Evolutionary conservation across 2,888 invertebrate genomes (phyloP), one percentile per base, ranked within the genome.

Genomic region (Cryptus armator): DNA sequence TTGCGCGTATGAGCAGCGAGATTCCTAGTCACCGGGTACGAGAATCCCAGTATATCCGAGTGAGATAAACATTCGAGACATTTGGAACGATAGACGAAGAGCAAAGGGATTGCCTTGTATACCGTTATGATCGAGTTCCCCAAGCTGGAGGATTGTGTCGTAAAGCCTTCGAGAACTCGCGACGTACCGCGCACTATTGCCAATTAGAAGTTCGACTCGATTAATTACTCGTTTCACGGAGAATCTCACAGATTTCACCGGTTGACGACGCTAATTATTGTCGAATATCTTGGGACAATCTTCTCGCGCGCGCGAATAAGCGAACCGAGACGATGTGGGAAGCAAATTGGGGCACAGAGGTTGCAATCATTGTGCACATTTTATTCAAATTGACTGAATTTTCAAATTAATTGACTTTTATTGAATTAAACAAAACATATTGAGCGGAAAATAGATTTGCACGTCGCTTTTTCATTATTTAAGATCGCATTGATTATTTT

Each of bases 171-270:
- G 62, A 62, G 68, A 59, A 32, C 67, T 71, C 70, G 64, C 72
- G 83, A 64, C 37, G 37, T 37, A 37, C 9, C 37, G 5, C 64
- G 68, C 24, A 24, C 67, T 64, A 48, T 29, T 83, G 91, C 90
- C 91, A 92, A 92, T 92, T 92, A 91, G 89, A 90, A 92, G 90
- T 92, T 92, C 88, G 90, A 90, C 90, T 90, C 89, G 89, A 90
- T 89, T 90, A 91, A 91, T 91, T 90, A 89, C 90, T 89, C 90
- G 90, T 90, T 91, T 87, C 89, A 89, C 89, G 89, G 37, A 89
- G 90, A 91, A 88, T 88, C 90, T 16, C 14, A 24, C 44, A 75
- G 91, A 92, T 92, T 91, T 89, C 91, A 89, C 89, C 87, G 88
- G 87, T 88, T 90, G 90, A 90, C 88, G 89, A 88, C 88, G 90